phyloP scores from a whole-genome alignment of 2,888 invertebrate species.

The Eilema sororculum region DNA sequence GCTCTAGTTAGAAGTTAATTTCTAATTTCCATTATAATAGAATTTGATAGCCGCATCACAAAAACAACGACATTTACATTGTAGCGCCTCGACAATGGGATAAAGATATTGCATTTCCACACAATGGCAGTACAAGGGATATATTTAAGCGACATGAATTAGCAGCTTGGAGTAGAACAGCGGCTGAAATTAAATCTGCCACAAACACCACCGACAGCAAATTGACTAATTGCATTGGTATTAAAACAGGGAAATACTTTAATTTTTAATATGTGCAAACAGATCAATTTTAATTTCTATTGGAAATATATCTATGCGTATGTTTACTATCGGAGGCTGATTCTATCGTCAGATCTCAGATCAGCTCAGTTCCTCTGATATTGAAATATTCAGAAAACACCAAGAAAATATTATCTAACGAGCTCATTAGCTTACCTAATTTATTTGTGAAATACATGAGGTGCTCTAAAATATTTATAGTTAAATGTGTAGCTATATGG shows the following conservation, averaged over 20 bases:
- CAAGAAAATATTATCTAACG: neutral
- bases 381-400: neutral
- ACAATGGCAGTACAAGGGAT: neutral
- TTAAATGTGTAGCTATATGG: too few relatives aligned
- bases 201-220: neutral
- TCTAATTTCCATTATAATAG: neutral
- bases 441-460: too few relatives aligned
- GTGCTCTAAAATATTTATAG: too few relatives aligned
- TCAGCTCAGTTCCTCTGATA: neutral
- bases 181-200: neutral
- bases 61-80: neutral
- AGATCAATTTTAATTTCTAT: too few relatives aligned
- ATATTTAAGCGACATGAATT: neutral
- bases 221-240: neutral
- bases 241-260: neutral
- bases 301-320: neutral
- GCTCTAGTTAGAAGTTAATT: too few relatives aligned
- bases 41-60: neutral
- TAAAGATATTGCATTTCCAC: neutral
- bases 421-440: too few relatives aligned
- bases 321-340: neutral
- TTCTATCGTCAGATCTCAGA: neutral
- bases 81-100: neutral
- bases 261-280: too few relatives aligned
- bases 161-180: neutral